These are phyloP conservation scores for Drosophila monieri DNA, from an alignment of 2,888 invertebrate species.

Conservation along the genomic window DNA sequence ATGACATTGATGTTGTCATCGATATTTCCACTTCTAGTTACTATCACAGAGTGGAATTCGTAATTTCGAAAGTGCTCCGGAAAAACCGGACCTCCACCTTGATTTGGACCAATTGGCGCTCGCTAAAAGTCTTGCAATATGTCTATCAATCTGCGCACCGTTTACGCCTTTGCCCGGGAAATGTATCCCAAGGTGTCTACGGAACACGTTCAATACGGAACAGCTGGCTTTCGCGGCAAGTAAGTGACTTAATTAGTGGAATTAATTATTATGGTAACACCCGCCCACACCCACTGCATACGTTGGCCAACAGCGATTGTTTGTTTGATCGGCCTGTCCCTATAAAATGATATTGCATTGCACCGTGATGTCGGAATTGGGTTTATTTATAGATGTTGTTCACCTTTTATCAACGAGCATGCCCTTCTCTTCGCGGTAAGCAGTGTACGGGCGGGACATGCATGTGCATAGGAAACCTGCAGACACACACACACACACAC, in stretches of 20 bases:
- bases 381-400: slow-evolving; percentile 69
- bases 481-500: slow-evolving; percentile 9
- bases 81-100: slow-evolving; percentile 36
- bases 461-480: slow-evolving; percentile 16
- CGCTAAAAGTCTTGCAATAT: slow-evolving; percentile 55
- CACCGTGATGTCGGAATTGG: slow-evolving; percentile 15
- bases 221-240: slow-evolving; percentile 93
- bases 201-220: slow-evolving; percentile 91
- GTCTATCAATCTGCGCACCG: slow-evolving; percentile 83
- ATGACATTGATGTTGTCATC: too few species aligned
- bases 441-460: slow-evolving; percentile 13
- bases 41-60: slow-evolving; percentile 3
- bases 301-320: slow-evolving; percentile 10
- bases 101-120: slow-evolving; percentile 25
- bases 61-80: slow-evolving; percentile 53
- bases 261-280: slow-evolving; percentile 18
- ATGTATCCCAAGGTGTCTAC: slow-evolving; percentile 89
- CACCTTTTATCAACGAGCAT: slow-evolving; percentile 64
- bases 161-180: slow-evolving; percentile 91
- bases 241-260: slow-evolving; percentile 59
- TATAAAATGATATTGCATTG: slow-evolving; percentile 42
- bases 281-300: slow-evolving; percentile 22
- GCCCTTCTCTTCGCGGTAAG: slow-evolving; percentile 50
- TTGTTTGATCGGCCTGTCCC: slow-evolving; percentile 23
- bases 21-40: too few species aligned